A percentile compares a stretch with the other conserved stretches of the same genome.
Conservation (phyloP, 2,888 invertebrate species). For the Nasonia oneida region DNA sequence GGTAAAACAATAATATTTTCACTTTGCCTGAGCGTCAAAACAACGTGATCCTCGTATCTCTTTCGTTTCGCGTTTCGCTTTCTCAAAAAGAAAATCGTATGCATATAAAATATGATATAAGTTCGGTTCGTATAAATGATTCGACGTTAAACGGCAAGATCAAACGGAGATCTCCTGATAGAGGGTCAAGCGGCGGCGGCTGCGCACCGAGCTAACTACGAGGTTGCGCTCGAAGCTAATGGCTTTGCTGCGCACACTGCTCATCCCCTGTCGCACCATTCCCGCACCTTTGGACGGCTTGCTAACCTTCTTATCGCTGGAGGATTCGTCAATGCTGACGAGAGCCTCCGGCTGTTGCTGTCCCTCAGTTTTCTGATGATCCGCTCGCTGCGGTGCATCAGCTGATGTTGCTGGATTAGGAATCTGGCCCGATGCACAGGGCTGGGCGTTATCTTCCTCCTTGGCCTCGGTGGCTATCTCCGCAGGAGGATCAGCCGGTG, state of each 20-base stretch:
- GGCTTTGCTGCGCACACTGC: constrained; percentile 65
- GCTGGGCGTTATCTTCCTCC: constrained; percentile 58
- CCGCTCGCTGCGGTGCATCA: not conserved
- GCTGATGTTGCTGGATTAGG: not conserved
- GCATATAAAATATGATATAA: not conserved
- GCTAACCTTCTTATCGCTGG: constrained; percentile 74
- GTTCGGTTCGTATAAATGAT: not conserved
- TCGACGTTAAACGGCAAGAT: constrained; percentile 35
- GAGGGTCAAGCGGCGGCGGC: constrained; percentile 68
- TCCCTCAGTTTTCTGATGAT: not conserved
- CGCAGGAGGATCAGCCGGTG: constrained; percentile 21
- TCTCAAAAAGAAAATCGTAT: not conserved
- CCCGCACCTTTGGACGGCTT: constrained; percentile 54
- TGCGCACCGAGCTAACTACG: constrained; percentile 63
- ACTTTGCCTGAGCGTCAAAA: not conserved
- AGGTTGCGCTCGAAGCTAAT: constrained; percentile 66
- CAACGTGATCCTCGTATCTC: not conserved
- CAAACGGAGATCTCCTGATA: constrained; percentile 75
- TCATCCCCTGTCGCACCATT: not conserved
- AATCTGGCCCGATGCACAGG: not conserved
- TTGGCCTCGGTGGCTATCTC: constrained; percentile 66
- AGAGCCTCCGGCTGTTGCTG: constrained; percentile 53
- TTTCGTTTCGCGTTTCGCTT: not conserved
- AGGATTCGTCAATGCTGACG: constrained; percentile 66
- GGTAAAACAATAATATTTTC: not conserved